Evolutionary conservation across 1,140 invertebrate species (phyloP).

Genomic region (Yoshiicerus persimilis): DNA sequence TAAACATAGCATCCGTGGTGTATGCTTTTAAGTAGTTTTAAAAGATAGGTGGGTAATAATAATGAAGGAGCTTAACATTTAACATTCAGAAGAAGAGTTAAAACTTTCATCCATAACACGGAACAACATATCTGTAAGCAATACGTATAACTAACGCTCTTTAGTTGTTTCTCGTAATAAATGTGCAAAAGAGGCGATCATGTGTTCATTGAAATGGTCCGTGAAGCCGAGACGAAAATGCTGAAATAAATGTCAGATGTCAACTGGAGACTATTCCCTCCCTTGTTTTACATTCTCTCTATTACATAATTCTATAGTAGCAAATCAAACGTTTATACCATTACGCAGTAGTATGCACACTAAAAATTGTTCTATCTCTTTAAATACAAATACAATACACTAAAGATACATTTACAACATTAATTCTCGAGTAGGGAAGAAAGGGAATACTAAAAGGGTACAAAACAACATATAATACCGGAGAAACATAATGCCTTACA

Average conservation of each 20-base stretch:
- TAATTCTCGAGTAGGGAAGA: background rate
- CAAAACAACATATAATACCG: background rate
- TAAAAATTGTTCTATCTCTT: background rate
- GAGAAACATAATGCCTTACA: background rate
- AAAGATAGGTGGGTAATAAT: background rate
- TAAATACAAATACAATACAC: background rate
- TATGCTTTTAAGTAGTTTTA: background rate
- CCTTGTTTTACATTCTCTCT: background rate
- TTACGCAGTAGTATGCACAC: background rate
- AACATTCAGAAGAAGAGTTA: background rate
- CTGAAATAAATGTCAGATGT: constrained; percentile 3
- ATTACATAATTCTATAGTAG: background rate
- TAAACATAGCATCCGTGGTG: background rate
- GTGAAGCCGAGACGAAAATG: constrained; percentile 16
- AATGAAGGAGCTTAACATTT: background rate
- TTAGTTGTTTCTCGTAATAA: constrained; percentile 22
- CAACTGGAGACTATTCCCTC: constrained; percentile 1
- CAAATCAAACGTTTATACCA: background rate
- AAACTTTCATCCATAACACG: background rate
- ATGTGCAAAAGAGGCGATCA: constrained; percentile 34
- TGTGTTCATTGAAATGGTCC: constrained; percentile 33
- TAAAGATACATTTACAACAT: background rate
- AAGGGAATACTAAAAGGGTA: background rate
- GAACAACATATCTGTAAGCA: background rate
- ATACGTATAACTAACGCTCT: background rate